Conservation (phyloP, 1,140 invertebrate species). For the Cotesia chilonis region DNA sequence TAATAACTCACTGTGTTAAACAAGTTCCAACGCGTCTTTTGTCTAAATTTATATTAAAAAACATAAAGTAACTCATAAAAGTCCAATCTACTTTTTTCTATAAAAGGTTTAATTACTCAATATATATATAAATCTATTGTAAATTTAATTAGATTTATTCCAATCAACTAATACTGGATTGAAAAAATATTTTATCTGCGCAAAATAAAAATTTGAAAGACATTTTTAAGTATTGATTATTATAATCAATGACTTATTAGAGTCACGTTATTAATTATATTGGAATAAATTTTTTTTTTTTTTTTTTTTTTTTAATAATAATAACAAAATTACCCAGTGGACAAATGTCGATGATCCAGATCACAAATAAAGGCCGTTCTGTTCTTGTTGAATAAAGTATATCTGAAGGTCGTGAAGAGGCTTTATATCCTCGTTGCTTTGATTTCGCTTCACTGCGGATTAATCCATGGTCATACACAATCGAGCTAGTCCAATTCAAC, state of each 20-base stretch:
- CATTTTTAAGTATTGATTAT: background rate
- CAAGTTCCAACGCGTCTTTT: constrained; percentile 9
- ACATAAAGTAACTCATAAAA: background rate
- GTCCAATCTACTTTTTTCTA: background rate
- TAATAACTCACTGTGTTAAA: background rate
- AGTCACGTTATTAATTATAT: background rate
- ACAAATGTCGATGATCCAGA: constrained; percentile 28
- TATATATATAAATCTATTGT: background rate
- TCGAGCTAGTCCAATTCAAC: background rate
- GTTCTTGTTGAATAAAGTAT: constrained; percentile 29
- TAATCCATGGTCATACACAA: constrained; percentile 18
- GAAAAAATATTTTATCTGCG: no score
- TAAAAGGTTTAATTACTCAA: background rate
- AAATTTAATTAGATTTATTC: no score
- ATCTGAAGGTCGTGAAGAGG: constrained; percentile 27
- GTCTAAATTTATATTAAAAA: background rate
- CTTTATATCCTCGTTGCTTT: constrained; percentile 28
- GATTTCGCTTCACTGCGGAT: constrained; percentile 31
- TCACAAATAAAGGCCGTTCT: constrained; percentile 13
- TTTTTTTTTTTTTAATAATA: no score
- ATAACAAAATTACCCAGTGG: background rate
- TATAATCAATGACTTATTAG: background rate
- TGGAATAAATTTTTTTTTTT: no score
- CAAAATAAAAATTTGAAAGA: no score
- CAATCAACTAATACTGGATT: no score